A percentile compares a stretch with the other conserved stretches of the same genome.
Conservation (phyloP, 1,140 invertebrate genomes). For the Drosophila melanogaster region Release_6_plus_ISO1_MT NT_033777.3:15129001-15129500, state of each 20-base stretch:
- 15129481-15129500: slow-evolving; percentile 76
- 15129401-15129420: slow-evolving; percentile 66
- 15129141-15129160: neutral
- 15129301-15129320: slow-evolving; percentile 79
- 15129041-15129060: neutral
- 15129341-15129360: slow-evolving; percentile 43
- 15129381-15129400: slow-evolving; percentile 61
- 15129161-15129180: neutral
- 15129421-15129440: slow-evolving; percentile 64
- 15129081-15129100: too few species aligned
- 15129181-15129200: neutral
- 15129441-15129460: slow-evolving; percentile 51
- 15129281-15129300: slow-evolving; percentile 64
- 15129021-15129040: too few species aligned
- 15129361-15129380: slow-evolving; percentile 38
- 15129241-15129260: neutral
- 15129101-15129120: too few species aligned
- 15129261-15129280: slow-evolving; percentile 43
- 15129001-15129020: too few species aligned
- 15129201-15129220: neutral
- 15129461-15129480: slow-evolving; percentile 76
- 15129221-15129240: neutral
- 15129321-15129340: slow-evolving; percentile 74
- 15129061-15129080: too few species aligned
- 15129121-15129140: neutral